Evolutionary conservation across 2,888 invertebrate species (phyloP).

Genomic region (Hypomecis atomaria): DNA sequence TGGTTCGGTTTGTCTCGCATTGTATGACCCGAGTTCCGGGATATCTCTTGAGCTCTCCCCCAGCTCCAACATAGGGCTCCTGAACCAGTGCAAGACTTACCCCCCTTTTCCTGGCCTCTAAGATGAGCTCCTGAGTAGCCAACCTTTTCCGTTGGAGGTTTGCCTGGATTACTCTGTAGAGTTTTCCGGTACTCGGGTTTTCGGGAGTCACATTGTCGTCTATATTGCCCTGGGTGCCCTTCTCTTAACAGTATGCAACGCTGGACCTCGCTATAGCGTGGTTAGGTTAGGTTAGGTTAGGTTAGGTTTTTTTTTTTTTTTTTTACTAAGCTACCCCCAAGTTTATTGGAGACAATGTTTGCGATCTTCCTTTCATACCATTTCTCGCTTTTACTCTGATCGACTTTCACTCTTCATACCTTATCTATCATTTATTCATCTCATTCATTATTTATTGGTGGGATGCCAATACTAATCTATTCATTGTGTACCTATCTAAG

Average conservation of each 20-base stretch:
- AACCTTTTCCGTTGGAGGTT: constrained; percentile 3
- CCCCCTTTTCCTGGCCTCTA: constrained; percentile 4
- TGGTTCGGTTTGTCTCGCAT: neutral
- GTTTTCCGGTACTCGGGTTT: too few species aligned
- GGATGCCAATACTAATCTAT: too few species aligned
- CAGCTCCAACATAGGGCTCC: constrained; percentile 13
- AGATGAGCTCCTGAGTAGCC: constrained; percentile 8
- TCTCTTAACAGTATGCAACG: constrained; percentile 2
- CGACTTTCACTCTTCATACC: too few species aligned
- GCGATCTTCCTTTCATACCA: too few species aligned
- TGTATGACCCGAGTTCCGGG: neutral
- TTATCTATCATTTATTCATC: too few species aligned
- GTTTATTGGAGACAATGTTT: too few species aligned
- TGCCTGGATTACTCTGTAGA: neutral
- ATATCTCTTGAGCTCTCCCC: constrained; percentile 3
- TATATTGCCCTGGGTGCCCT: neutral
- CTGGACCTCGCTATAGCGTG: neutral
- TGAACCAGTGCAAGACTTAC: constrained; percentile 5
- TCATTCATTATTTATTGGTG: too few species aligned
- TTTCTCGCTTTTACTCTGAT: too few species aligned
- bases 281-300: constrained; percentile 17
- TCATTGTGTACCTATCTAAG: too few species aligned
- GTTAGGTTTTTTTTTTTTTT: too few species aligned
- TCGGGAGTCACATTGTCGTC: too few species aligned
- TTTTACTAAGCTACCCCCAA: too few species aligned